Percentiles rank a stretch among this genome's conserved stretches.
Conservation (phyloP, 2,797 vertebrate species). For the Chiloscyllium punctatum region DNA sequence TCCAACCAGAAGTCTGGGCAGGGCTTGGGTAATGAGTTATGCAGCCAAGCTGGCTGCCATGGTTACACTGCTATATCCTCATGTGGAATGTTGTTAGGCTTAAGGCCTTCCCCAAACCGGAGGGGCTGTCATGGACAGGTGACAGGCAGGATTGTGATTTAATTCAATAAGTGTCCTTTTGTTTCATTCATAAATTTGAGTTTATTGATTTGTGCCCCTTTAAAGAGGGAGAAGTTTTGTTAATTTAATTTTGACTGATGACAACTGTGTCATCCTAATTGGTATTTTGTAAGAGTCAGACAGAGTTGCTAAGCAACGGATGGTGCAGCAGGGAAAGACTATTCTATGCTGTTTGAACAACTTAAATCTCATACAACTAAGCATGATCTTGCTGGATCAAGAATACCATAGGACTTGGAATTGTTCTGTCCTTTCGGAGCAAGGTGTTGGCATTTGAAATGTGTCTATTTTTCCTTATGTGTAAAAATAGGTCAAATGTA, state of each 20-base stretch:
- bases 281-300: slow-evolving; percentile 21
- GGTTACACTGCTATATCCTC: not conserved
- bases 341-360: not conserved
- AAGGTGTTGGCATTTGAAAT: not conserved
- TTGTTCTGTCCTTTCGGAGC: not conserved
- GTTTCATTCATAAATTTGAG: not conserved
- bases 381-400: not conserved
- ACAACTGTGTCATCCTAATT: not conserved
- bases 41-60: not conserved
- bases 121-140: not conserved
- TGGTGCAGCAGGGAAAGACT: not conserved
- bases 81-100: too few species aligned
- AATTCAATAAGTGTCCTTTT: not conserved
- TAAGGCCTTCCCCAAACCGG: not conserved
- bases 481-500: not conserved
- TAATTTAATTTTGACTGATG: slow-evolving; percentile 11
- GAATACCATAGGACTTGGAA: not conserved
- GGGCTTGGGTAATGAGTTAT: too few species aligned
- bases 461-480: too few species aligned
- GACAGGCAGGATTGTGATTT: not conserved
- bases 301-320: slow-evolving; percentile 10
- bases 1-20: not conserved
- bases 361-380: not conserved
- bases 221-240: slow-evolving; percentile 14
- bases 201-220: not conserved